A percentile compares a stretch with the other conserved stretches of the same genome.
These are phyloP conservation scores for Leptinotarsa tumamoca DNA, from an alignment of 2,888 invertebrate genomes.

Conservation along the genomic window DNA sequence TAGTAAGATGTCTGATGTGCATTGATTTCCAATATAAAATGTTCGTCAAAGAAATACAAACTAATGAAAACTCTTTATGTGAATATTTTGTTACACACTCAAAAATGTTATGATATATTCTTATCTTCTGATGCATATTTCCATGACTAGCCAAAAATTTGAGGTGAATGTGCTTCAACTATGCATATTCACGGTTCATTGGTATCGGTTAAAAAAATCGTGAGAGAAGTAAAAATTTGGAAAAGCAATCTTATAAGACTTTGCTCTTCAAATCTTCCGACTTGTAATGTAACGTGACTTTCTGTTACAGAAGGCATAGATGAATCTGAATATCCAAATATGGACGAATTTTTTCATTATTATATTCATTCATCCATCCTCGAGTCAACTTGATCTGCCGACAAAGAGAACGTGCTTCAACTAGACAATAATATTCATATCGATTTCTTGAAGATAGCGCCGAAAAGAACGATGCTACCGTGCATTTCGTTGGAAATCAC, in stretches of 20 bases:
- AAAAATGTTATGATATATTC: too few species aligned
- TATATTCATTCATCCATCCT: conserved; percentile 30
- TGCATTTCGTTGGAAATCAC: conserved; percentile 5
- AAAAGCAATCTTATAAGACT: neutral
- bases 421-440: conserved; percentile 42
- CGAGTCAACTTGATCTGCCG: conserved; percentile 32
- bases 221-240: conserved; percentile 1
- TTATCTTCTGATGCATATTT: too few species aligned
- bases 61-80: too few species aligned
- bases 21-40: too few species aligned
- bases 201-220: neutral
- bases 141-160: too few species aligned
- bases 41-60: too few species aligned
- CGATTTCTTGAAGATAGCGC: conserved; percentile 43
- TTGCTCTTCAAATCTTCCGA: neutral
- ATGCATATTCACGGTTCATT: neutral
- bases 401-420: conserved; percentile 41
- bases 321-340: conserved; percentile 36
- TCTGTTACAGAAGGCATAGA: neutral
- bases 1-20: too few species aligned
- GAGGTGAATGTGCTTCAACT: neutral
- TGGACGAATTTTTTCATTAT: conserved; percentile 25
- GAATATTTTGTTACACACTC: too few species aligned
- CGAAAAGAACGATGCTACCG: conserved; percentile 34
- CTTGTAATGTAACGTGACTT: neutral